Base-by-base conservation (phyloP, 2,797 vertebrate genomes). In the Macroramphosus scolopax region DNA sequence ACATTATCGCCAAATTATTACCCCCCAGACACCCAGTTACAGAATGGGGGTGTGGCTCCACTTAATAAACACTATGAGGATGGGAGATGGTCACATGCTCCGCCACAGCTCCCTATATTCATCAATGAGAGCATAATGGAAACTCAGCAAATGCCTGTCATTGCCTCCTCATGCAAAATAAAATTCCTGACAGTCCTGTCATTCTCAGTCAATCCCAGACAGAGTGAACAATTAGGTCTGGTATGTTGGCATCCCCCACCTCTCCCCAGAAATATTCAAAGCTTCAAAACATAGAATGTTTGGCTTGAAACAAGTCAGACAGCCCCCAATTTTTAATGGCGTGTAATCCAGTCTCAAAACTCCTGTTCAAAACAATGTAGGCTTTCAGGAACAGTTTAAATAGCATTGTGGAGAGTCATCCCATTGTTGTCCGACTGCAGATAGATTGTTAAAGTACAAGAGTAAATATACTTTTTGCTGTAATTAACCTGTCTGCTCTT, bases 81-180 rank as follows among this genome's bases (percentile, higher is more conserved):
- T n/a, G 11, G 40, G 30, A 43, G 41, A 12, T 16, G 34, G 56
- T 82, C 69, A 73, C 69, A 53, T 77, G 78, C 32, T 39, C 40
- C 5, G 3, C 18, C 15, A 50, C 26, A 4, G 4, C 39, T 48
- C 22, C 25, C 29, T 77, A 44, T 68, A 58, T 65, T 86, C 67
- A 49, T 81, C 76, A 68, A 63, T 72, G 73, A 67, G 48, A 6
- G 47, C 42, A 70, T 83, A 82, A 37, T 47, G 53, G 62, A 17
- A 44, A 44, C 65, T 89, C 88, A 80, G 86, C 84, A 84, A 78
- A 90, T 87, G 56, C 81, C 80, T 47, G 49, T 17, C 75, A 33
- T 76, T 48, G 65, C 70, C 67, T 62, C 41, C 46, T 58, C 35
- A 6, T 46, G 48, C 34, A 75, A 74, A 89, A 87, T 85, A 82